phyloP scores from a whole-genome alignment of 2,797 vertebrate species.

The Platalea minor region DNA sequence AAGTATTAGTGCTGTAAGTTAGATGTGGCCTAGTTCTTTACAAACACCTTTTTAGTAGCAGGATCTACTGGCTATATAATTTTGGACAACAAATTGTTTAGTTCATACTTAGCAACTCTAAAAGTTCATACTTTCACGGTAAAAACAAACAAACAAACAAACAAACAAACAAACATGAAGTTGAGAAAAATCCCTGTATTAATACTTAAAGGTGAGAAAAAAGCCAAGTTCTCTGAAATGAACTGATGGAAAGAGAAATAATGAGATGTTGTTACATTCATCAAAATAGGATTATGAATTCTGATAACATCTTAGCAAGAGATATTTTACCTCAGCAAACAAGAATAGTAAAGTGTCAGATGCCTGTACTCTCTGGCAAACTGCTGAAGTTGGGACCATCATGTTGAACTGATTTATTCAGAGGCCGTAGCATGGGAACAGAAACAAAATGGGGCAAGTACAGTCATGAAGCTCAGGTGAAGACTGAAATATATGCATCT shows the following conservation, averaged over 20 bases:
- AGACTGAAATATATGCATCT: background rate
- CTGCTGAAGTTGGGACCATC: background rate
- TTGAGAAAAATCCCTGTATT: background rate
- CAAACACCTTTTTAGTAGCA: background rate
- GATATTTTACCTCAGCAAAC: background rate
- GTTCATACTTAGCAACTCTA: background rate
- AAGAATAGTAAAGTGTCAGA: background rate
- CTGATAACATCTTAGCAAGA: background rate
- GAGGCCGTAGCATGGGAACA: background rate
- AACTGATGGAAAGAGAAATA: background rate
- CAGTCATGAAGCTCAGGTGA: background rate
- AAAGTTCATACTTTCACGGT: background rate
- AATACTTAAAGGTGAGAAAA: background rate
- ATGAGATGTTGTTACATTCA: background rate
- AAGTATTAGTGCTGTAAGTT: background rate
- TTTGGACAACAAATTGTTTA: background rate
- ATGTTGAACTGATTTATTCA: background rate
- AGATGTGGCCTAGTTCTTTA: background rate
- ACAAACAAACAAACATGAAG: background rate
- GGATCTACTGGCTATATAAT: background rate
- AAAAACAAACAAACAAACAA: background rate
- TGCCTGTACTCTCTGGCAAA: background rate
- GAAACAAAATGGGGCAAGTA: background rate
- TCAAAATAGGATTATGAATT: background rate
- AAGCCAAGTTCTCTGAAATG: background rate